These are phyloP conservation scores for Chymomyza caudatula DNA, from an alignment of 2,888 invertebrate species.

Conservation along the genomic window DNA sequence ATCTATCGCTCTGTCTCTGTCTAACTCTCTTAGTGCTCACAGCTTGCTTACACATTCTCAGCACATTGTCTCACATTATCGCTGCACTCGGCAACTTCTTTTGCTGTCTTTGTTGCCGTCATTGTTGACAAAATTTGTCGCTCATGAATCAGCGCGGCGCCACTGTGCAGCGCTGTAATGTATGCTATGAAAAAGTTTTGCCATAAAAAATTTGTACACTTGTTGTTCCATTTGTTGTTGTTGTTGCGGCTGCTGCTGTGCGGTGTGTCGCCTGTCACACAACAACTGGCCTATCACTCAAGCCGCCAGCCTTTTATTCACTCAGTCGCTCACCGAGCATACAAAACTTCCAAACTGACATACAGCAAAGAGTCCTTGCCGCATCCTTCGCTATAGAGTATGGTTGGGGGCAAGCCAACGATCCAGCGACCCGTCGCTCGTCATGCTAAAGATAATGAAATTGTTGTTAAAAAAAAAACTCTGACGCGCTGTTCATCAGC, in stretches of 20 bases:
- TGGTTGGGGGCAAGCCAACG: too few relatives aligned
- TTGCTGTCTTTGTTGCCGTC: slow-evolving; percentile 7
- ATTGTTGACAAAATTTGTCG: slow-evolving; percentile 24
- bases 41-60: background rate
- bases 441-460: slow-evolving; percentile 59
- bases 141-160: slow-evolving; percentile 37
- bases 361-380: slow-evolving; percentile 24
- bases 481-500: slow-evolving; percentile 53
- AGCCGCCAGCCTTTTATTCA: slow-evolving; percentile 21
- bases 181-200: slow-evolving; percentile 50
- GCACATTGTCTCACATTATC: background rate
- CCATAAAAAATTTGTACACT: slow-evolving; percentile 64
- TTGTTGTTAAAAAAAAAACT: slow-evolving; percentile 53
- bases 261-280: slow-evolving; percentile 44
- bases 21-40: background rate
- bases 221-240: slow-evolving; percentile 20
- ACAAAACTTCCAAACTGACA: background rate
- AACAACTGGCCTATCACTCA: slow-evolving; percentile 45
- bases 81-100: background rate
- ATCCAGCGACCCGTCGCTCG: background rate
- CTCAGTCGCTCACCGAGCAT: slow-evolving; percentile 2
- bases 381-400: slow-evolving; percentile 10
- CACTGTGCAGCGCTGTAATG: slow-evolving; percentile 13
- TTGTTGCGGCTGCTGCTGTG: slow-evolving; percentile 26
- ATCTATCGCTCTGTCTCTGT: background rate